Evolutionary conservation across 2,113 vertebrate genomes (phyloP), one percentile per base, ranked within the genome.

Genomic region (Brachirus orientalis): DNA sequence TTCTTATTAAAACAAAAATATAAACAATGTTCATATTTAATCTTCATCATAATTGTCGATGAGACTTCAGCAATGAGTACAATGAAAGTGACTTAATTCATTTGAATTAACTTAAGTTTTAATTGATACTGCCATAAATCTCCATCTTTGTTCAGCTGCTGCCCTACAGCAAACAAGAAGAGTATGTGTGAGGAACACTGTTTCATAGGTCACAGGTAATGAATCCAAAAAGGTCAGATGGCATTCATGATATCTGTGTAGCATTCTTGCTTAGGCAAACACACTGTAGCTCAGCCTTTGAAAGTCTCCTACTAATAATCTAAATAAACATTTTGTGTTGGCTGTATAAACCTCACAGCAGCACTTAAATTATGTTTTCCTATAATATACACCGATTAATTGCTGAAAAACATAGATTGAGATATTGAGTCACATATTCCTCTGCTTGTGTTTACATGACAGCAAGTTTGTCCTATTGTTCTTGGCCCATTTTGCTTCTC

Each of bases 371-470:
- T 61, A 33, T 54, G 33, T 45, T 35, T 10, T 28, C 35, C 20
- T 44, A 5, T 16, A 20, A 40, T 43, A 16, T 62, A 3, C 22
- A 13, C 36, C 17, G 51, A 16, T 44, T 59, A 72, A 73, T 67
- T 70, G 55, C 46, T 52, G 57, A 50, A 54, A 37, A 22, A 17
- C 20, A 53, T 76, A 64, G 77, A 85, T 82, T 69, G 65, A 78
- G 45, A 77, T 80, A n/a, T n/a, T n/a, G n/a, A n/a, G 67, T 86
- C 66, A 78, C 73, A 68, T 4, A 36, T 28, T 35, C 10, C 57
- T 41, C 14, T 33, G 41, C n/a, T 40, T 86, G 83, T 91, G 78
- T 91, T 81, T 73, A 87, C 83, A 88, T 62, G 77, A 75, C 54
- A 75, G 77, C 70, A 70, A 84, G 67, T 64, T 58, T 40, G 54